Base-by-base conservation (phyloP, 2,113 vertebrate species). In the Coturnix japonica region DNA sequence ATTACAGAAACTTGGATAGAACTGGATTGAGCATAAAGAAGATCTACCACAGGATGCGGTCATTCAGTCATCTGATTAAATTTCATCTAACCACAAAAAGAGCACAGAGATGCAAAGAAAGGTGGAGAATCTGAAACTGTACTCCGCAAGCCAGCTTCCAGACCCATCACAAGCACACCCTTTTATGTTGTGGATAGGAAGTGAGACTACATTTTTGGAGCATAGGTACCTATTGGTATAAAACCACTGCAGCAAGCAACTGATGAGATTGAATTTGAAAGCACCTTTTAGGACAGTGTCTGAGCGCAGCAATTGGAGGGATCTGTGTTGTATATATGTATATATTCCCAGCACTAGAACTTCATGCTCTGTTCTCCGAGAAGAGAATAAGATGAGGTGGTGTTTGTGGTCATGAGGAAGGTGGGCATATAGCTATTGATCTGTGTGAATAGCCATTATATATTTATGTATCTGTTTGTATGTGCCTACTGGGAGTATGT, bases 401-500 rank as follows among this genome's bases (percentile, higher is more conserved):
- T 57, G 54, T 61, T 37, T 61, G 33, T 37, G 16, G 72, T 70
- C 25, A 8, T 19, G 19, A 26, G 7, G 56, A 25, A 19, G 35
- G 21, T 21, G 25, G 57, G 26, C 11, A 10, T 64, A 53, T 64
- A 53, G 30, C 26, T 15, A 13, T 21, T 81, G 31, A 46, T 61
- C 39, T 65, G 4, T 37, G 35, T 49, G 23, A 35, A 15, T 25
- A 66, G 16, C 35, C 5, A 2, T 11, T 85, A 6, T 63, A 3
- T 54, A 22, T 72, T 18, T 57, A 33, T 30, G 2, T 65, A 20
- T 31, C 20, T 60, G 16, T 49, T 39, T 26, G 14, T 35, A 14
- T 35, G 6, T 43, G 37, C 12, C 53, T 47, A 6, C 47, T 63
- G n/a, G 16, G 44, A 9, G 22, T 74, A 8, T 0, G 0, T 37